Conservation (phyloP, 2,888 invertebrate genomes). For the Camptogramma bilineatum region DNA sequence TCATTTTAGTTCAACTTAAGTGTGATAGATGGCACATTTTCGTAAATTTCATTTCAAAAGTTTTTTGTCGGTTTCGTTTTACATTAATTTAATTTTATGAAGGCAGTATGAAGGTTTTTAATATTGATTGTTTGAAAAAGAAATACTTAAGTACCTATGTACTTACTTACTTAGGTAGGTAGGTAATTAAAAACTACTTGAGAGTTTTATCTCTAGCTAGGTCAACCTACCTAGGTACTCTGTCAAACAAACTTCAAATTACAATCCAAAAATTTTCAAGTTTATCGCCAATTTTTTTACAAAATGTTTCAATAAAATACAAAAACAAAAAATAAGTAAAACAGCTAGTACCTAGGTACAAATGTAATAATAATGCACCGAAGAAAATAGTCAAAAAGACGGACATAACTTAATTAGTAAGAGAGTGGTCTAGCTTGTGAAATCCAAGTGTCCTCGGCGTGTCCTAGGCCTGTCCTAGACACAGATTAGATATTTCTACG, state of each 20-base stretch:
- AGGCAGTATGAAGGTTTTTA: no score
- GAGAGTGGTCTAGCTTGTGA: conserved; percentile 23
- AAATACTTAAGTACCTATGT: no score
- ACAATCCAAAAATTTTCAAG: conserved; percentile 23
- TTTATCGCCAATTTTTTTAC: conserved; percentile 26
- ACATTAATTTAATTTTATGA: background rate
- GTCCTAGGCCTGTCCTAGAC: no score
- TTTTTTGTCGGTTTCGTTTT: background rate
- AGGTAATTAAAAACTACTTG: no score
- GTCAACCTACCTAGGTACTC: background rate
- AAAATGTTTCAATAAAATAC: conserved; percentile 36
- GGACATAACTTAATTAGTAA: conserved; percentile 7
- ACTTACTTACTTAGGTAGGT: no score
- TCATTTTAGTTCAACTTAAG: background rate
- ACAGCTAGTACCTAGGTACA: no score
- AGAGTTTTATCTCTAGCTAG: no score
- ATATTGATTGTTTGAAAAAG: no score
- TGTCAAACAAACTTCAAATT: conserved; percentile 14
- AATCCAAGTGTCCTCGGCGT: no score
- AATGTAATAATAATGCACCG: conserved; percentile 30
- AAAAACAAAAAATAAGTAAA: conserved; percentile 23
- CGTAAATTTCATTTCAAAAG: background rate
- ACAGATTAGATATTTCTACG: conserved; percentile 26
- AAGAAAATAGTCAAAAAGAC: conserved; percentile 17
- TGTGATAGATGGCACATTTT: background rate